Percentiles rank a stretch among this genome's conserved stretches.
Evolutionary conservation across 2,888 invertebrate species (phyloP).

Genomic region (Ormia ochracea): DNA sequence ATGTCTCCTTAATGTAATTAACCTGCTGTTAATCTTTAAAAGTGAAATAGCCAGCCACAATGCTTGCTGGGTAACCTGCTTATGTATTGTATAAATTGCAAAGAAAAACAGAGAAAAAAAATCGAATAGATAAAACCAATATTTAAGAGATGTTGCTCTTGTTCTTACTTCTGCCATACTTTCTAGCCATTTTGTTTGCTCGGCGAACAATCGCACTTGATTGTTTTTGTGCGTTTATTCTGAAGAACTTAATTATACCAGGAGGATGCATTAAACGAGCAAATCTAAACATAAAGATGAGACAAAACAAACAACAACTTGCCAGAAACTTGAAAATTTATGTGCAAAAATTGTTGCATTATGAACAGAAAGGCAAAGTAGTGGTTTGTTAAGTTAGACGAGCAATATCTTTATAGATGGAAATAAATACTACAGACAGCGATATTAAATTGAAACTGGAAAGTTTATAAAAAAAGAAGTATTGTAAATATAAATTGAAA

Average conservation of each 20-base stretch:
- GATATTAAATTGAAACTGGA: conserved; percentile 37
- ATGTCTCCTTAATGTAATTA: not conserved
- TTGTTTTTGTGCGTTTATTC: conserved; percentile 14
- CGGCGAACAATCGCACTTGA: not conserved
- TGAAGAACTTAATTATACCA: conserved; percentile 60
- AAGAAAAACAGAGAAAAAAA: not conserved
- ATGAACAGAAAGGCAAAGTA: not conserved
- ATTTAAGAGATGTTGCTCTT: conserved; percentile 6
- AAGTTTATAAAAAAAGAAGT: conserved; percentile 4
- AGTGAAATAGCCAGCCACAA: not conserved
- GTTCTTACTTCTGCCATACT: not conserved
- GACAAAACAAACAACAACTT: conserved; percentile 26
- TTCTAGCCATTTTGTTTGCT: not conserved
- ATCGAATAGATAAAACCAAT: no score
- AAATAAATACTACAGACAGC: conserved; percentile 15
- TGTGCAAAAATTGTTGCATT: conserved; percentile 52
- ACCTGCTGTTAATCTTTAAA: not conserved
- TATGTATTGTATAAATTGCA: not conserved
- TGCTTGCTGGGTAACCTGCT: not conserved
- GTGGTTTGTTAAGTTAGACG: not conserved
- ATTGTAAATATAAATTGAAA: not conserved
- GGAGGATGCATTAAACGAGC: conserved; percentile 57
- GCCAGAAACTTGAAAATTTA: conserved; percentile 53
- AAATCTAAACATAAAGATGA: conserved; percentile 44
- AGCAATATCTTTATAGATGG: conserved; percentile 19